Evolutionary conservation across 2,888 invertebrate genomes (phyloP).

Genomic region (Trissoscelio sp.): DNA sequence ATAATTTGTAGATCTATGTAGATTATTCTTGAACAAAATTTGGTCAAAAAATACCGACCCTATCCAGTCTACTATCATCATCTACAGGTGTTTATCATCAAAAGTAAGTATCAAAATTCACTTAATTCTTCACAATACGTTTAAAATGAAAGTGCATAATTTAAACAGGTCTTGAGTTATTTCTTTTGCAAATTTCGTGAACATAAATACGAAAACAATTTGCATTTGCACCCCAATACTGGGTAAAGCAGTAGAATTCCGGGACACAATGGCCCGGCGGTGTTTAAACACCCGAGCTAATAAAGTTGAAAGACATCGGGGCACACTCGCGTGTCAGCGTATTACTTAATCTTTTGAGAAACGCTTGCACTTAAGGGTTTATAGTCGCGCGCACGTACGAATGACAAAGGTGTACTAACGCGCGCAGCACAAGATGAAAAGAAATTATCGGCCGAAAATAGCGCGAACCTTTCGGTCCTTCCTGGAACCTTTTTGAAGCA

Average conservation of each 20-base stretch:
- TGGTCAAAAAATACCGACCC: no score
- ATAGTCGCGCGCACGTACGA: slow-evolving; percentile 41
- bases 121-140: no score
- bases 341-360: slow-evolving; percentile 68
- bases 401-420: slow-evolving; percentile 62
- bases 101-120: no score
- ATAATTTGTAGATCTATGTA: no score
- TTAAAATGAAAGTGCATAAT: no score
- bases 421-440: slow-evolving; percentile 71
- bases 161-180: no score
- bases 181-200: not conserved
- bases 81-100: no score
- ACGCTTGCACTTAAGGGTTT: slow-evolving; percentile 60
- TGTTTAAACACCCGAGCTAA: slow-evolving; percentile 33
- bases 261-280: slow-evolving; percentile 22
- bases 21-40: no score
- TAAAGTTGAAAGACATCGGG: slow-evolving; percentile 53
- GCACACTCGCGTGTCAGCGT: slow-evolving; percentile 60
- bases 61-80: no score
- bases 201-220: slow-evolving; percentile 20
- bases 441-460: slow-evolving; percentile 79
- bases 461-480: slow-evolving; percentile 74
- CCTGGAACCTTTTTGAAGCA: slow-evolving; percentile 81
- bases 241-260: slow-evolving; percentile 9
- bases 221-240: not conserved